Conservation (phyloP, 1,140 invertebrate species). For the Hermetia illucens region DNA sequence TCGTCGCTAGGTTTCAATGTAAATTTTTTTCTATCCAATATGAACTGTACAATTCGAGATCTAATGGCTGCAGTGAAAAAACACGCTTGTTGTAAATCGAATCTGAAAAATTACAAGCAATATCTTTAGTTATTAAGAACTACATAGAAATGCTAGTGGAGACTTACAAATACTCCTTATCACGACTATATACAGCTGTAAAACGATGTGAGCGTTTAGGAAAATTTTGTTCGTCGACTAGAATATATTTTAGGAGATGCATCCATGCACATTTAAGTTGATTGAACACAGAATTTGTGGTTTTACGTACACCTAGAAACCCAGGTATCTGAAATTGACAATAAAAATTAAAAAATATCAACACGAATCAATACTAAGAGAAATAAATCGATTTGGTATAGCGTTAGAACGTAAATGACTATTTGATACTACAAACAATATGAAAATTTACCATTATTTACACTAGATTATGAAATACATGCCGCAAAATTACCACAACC, state of each 20-base stretch:
- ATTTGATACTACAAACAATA: no score
- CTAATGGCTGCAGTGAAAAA: conserved; percentile 79
- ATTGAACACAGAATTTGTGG: conserved; percentile 44
- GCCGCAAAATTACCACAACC: no score
- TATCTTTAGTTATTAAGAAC: conserved; percentile 3
- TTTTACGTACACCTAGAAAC: conserved; percentile 39
- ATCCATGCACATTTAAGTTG: conserved; percentile 43
- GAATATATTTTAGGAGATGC: conserved; percentile 42
- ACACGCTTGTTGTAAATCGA: conserved; percentile 60
- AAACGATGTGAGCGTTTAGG: conserved; percentile 55
- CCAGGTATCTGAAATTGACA: conserved; percentile 54
- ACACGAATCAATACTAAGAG: no score
- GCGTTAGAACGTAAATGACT: no score
- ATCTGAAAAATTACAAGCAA: conserved; percentile 38
- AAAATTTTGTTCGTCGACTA: conserved; percentile 50
- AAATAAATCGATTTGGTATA: no score
- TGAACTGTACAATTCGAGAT: conserved; percentile 82
- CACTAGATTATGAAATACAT: no score
- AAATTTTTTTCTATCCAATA: conserved; percentile 76
- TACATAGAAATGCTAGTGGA: conserved; percentile 4
- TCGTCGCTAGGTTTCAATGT: conserved; percentile 44
- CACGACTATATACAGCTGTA: conserved; percentile 70
- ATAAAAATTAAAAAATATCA: no score
- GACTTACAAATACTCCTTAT: conserved; percentile 75
- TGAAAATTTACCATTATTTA: no score